Evolutionary conservation across 2,113 vertebrate species (phyloP).

Genomic region (Eptesicus fuscus): DNA sequence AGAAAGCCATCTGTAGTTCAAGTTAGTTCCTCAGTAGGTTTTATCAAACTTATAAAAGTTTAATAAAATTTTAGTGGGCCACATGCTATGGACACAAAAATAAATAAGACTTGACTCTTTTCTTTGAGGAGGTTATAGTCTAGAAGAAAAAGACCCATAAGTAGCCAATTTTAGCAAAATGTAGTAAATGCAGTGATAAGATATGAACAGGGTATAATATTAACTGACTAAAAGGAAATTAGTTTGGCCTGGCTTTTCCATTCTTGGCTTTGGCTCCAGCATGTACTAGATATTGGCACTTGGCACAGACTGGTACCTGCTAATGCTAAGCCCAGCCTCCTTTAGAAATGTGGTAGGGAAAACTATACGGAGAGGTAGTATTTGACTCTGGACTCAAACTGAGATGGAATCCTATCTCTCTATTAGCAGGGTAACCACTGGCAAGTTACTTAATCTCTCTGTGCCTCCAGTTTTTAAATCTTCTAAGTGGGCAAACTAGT

Average conservation of each 20-base stretch:
- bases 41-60: constrained; percentile 9
- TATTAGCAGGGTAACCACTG: not conserved
- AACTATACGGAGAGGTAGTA: not conserved
- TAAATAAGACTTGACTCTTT: too few species aligned
- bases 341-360: not conserved
- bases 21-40: not conserved
- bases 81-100: not conserved
- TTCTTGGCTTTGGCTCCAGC: not conserved
- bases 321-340: not conserved
- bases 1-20: not conserved
- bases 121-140: not conserved
- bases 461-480: not conserved
- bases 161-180: not conserved
- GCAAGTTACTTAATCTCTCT: not conserved
- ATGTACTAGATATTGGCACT: constrained; percentile 3
- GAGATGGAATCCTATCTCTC: not conserved
- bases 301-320: not conserved
- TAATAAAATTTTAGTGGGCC: not conserved
- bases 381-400: not conserved
- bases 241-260: not conserved
- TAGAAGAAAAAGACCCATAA: not conserved
- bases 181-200: not conserved
- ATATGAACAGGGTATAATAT: not conserved
- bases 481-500: not conserved
- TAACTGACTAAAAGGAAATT: not conserved